Evolutionary conservation across 2,888 invertebrate genomes (phyloP).

Genomic region (Conops quadrifasciatus): DNA sequence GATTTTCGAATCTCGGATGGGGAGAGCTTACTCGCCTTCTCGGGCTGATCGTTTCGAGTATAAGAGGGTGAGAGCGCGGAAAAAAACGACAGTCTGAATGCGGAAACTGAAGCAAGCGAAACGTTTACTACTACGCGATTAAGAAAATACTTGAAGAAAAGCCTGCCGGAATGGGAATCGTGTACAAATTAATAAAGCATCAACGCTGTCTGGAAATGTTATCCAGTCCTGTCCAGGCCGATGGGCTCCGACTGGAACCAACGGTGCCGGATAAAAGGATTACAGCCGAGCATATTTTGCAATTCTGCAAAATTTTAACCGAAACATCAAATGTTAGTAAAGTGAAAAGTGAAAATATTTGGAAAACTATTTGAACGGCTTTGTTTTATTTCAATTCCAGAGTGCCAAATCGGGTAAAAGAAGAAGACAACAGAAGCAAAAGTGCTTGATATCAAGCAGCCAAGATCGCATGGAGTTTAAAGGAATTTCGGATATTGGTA

Average conservation of each 20-base stretch:
- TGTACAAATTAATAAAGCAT: conserved; percentile 57
- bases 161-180: conserved; percentile 53
- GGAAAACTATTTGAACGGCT: background rate
- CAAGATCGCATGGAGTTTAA: background rate
- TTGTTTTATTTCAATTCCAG: background rate
- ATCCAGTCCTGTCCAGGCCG: conserved; percentile 2
- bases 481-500: background rate
- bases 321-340: conserved; percentile 58
- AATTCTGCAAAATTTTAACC: conserved; percentile 58
- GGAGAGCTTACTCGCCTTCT: conserved; percentile 44
- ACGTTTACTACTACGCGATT: background rate
- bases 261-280: conserved; percentile 48
- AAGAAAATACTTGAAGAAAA: conserved; percentile 24
- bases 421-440: background rate
- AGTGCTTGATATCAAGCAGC: background rate
- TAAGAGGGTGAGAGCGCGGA: conserved; percentile 22
- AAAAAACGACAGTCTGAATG: conserved; percentile 48
- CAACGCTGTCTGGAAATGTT: conserved; percentile 36
- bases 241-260: background rate
- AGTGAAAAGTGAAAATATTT: background rate
- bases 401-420: background rate
- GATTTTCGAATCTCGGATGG: conserved; percentile 47
- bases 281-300: conserved; percentile 53
- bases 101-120: conserved; percentile 33
- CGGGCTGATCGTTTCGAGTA: background rate